Percentiles rank a stretch among this genome's conserved stretches.
Conservation (phyloP, 2,113 vertebrate species). For the Hassar affinis region DNA sequence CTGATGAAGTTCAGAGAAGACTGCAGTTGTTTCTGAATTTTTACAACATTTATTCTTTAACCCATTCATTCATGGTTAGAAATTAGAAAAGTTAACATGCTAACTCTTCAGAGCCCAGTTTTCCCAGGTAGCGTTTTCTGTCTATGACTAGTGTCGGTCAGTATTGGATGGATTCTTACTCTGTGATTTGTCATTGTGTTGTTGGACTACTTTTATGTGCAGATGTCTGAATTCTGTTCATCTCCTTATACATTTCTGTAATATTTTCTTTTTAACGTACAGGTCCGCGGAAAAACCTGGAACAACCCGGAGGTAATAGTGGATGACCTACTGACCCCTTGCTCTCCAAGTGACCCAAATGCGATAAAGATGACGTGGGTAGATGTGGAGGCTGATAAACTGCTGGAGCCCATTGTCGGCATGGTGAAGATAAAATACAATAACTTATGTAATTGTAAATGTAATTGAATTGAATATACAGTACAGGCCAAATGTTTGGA, state of each 20-base stretch:
- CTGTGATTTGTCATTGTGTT: neutral
- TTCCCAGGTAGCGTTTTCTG: too few relatives aligned
- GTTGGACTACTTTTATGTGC: neutral
- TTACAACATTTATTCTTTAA: neutral
- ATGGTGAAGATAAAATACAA: conserved; percentile 74
- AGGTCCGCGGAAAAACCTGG: conserved; percentile 77
- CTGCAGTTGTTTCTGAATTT: neutral
- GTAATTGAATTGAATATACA: too few relatives aligned
- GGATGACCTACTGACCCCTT: conserved; percentile 86
- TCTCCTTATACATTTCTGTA: neutral
- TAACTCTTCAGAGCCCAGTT: neutral
- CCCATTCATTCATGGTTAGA: neutral
- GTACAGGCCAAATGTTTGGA: too few relatives aligned
- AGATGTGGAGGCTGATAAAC: conserved; percentile 85
- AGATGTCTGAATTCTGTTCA: neutral
- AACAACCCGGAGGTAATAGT: conserved; percentile 69
- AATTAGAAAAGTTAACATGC: neutral
- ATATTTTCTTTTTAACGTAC: neutral
- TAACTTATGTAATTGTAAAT: too few relatives aligned
- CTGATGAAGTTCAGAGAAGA: neutral
- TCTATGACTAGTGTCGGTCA: too few relatives aligned
- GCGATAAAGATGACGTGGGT: conserved; percentile 88
- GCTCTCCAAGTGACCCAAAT: conserved; percentile 83
- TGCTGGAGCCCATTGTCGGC: conserved; percentile 84
- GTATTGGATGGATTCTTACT: too few relatives aligned